phyloP scores from a whole-genome alignment of 2,113 vertebrate species.

The Typhlomys cinereus region DNA sequence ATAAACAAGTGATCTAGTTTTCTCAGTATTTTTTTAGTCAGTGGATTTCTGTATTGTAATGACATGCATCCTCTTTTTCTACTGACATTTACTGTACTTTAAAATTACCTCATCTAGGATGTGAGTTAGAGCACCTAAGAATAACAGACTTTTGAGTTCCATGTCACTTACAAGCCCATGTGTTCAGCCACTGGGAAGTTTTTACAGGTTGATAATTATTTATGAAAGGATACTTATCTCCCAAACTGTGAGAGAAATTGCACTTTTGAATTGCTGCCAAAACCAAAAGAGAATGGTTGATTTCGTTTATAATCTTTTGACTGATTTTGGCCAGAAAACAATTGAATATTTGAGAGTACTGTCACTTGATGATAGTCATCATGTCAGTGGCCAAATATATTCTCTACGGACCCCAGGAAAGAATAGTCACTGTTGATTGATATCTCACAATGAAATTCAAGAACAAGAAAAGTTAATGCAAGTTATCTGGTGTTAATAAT shows the following conservation, averaged over 20 bases:
- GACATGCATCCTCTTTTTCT: background rate
- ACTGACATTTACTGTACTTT: background rate
- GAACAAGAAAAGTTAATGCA: constrained; percentile 54
- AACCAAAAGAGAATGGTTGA: constrained; percentile 54
- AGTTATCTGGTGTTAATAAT: constrained; percentile 68
- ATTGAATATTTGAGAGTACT: constrained; percentile 60
- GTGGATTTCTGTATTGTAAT: constrained; percentile 23
- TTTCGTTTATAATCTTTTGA: constrained; percentile 69
- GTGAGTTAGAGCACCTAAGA: background rate
- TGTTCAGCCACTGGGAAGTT: constrained; percentile 50
- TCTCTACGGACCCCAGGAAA: constrained; percentile 55
- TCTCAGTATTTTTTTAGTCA: background rate
- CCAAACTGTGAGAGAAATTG: constrained; percentile 64
- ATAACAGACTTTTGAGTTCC: constrained; percentile 14
- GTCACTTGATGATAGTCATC: constrained; percentile 49
- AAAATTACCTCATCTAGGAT: background rate
- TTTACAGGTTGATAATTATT: constrained; percentile 64
- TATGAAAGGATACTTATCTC: constrained; percentile 57
- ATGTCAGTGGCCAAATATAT: constrained; percentile 61
- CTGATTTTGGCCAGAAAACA: constrained; percentile 61
- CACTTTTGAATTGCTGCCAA: constrained; percentile 68
- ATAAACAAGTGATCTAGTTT: background rate
- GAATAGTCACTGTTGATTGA: constrained; percentile 56
- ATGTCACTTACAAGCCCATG: background rate
- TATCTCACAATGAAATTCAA: constrained; percentile 63